Conservation (phyloP, 2,888 invertebrate species). For the Drymonia ruficornis region DNA sequence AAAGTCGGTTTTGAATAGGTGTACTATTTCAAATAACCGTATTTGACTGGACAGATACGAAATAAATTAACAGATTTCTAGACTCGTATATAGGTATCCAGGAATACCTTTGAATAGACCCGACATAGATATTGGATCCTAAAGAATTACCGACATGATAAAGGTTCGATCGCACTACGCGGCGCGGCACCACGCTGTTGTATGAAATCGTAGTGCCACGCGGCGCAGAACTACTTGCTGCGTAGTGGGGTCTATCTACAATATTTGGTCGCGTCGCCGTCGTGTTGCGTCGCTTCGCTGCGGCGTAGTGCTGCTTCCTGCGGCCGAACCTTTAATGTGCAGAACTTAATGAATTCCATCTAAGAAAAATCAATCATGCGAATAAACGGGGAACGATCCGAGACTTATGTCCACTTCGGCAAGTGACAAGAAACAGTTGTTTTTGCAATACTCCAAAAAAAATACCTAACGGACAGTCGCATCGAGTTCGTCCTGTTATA, state of each 20-base stretch:
- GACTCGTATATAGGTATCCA: not conserved
- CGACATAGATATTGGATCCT: no score
- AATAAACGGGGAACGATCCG: slow-evolving; percentile 24
- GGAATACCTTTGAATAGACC: no score
- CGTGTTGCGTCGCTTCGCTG: no score
- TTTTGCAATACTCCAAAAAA: slow-evolving; percentile 32
- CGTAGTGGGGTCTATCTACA: no score
- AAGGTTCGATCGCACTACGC: no score
- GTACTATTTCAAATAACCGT: slow-evolving; percentile 11
- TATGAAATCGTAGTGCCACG: no score
- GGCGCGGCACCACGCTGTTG: no score
- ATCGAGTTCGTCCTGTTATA: slow-evolving; percentile 35
- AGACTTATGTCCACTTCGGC: slow-evolving; percentile 24
- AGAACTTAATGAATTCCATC: not conserved
- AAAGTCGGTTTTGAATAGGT: slow-evolving; percentile 10
- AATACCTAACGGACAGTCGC: slow-evolving; percentile 48
- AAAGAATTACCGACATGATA: no score
- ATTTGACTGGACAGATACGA: not conserved
- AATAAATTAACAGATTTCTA: not conserved
- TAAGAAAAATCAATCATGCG: slow-evolving; percentile 25
- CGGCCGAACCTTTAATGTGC: no score
- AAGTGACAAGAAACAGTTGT: slow-evolving; percentile 33
- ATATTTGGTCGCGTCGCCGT: no score
- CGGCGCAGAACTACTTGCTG: no score
- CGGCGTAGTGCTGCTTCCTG: no score